Conservation (phyloP, 2,888 invertebrate species). For the Cheilosia urbana region DNA sequence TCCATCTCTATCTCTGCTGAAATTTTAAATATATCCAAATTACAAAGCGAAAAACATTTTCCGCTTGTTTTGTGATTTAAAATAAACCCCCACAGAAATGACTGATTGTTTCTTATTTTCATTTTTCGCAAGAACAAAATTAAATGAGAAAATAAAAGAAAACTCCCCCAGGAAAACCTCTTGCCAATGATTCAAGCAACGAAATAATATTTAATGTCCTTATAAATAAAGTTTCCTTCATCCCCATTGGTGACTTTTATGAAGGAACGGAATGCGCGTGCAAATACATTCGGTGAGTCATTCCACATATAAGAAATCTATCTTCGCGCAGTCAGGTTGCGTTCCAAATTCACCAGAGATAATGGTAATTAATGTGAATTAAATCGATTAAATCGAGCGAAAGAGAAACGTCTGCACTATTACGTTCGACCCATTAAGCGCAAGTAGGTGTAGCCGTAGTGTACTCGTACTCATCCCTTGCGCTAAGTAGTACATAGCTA, state of each 20-base stretch:
- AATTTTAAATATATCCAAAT: conserved; percentile 1
- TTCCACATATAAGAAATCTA: background rate
- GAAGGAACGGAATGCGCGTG: conserved; percentile 24
- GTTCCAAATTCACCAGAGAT: conserved; percentile 7
- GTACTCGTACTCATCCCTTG: no score
- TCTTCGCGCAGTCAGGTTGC: conserved; percentile 6
- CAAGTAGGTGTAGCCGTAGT: background rate
- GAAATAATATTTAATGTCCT: conserved; percentile 28
- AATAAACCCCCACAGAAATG: background rate
- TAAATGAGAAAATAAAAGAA: conserved; percentile 17
- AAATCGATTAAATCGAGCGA: conserved; percentile 32
- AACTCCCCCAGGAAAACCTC: background rate
- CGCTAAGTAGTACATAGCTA: background rate
- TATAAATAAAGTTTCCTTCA: conserved; percentile 25
- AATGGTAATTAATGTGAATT: conserved; percentile 24
- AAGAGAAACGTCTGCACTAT: conserved; percentile 19
- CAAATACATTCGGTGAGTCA: conserved; percentile 4
- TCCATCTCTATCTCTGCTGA: no score
- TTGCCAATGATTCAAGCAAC: conserved; percentile 20
- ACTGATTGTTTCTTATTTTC: background rate
- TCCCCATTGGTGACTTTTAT: conserved; percentile 29
- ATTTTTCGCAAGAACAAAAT: conserved; percentile 2
- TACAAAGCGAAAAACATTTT: background rate
- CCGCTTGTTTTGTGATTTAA: background rate
- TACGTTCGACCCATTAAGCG: conserved; percentile 11